Conservation (phyloP, 2,797 vertebrate species). For the Eulemur rubriventer region DNA sequence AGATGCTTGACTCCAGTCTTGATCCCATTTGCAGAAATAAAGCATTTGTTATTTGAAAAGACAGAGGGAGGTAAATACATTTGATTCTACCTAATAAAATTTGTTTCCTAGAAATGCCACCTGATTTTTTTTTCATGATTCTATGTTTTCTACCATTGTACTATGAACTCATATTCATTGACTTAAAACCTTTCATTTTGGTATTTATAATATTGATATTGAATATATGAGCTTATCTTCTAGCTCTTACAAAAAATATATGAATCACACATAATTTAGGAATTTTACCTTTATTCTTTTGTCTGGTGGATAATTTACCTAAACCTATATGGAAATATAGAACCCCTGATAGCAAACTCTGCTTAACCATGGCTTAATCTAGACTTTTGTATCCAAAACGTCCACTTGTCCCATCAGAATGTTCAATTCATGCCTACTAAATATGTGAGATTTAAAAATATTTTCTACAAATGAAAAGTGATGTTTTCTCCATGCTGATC, state of each 20-base stretch:
- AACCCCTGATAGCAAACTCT: not conserved
- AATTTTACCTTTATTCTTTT: conserved; percentile 11
- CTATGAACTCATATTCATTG: not conserved
- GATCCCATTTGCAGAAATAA: conserved; percentile 3
- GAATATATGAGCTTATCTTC: not conserved
- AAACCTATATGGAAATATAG: not conserved
- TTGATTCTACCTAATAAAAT: not conserved
- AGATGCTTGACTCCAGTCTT: not conserved
- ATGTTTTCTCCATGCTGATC: not conserved
- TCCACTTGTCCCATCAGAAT: not conserved
- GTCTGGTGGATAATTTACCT: not conserved
- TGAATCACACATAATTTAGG: not conserved
- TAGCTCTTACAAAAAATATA: not conserved
- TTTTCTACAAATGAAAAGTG: not conserved
- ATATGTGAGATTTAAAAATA: conserved; percentile 3
- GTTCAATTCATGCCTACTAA: not conserved
- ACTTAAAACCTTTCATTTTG: conserved; percentile 31
- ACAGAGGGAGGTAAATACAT: not conserved
- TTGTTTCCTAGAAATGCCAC: conserved; percentile 11
- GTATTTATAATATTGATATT: not conserved
- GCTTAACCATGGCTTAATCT: not conserved
- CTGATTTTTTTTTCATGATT: not conserved
- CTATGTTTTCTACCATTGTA: not conserved
- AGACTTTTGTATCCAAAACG: not conserved
- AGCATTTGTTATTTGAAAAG: not conserved